These are phyloP conservation scores for Dolichotis patagonum DNA, from an alignment of 2,113 vertebrate genomes.

Conservation along the genomic window DNA sequence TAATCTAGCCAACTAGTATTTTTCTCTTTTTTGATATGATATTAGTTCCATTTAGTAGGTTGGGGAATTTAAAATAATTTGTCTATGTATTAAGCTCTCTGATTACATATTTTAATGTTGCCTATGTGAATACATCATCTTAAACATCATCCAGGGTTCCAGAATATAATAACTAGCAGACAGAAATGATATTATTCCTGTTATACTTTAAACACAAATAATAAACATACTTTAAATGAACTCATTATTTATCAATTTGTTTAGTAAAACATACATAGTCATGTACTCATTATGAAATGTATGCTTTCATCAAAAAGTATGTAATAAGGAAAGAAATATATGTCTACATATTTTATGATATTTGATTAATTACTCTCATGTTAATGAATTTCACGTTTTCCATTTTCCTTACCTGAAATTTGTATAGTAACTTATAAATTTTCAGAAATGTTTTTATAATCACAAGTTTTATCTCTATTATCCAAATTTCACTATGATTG, in stretches of 20 bases:
- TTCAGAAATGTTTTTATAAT: slow-evolving; percentile 30
- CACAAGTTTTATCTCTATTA: slow-evolving; percentile 42
- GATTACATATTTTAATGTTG: neutral
- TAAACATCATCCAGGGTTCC: neutral
- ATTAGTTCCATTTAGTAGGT: neutral
- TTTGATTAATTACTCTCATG: neutral
- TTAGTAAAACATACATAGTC: neutral
- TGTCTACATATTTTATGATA: neutral
- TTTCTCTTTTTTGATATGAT: neutral
- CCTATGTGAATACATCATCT: neutral
- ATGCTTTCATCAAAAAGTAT: neutral
- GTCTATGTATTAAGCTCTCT: neutral
- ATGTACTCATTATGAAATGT: neutral
- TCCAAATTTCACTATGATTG: slow-evolving; percentile 33
- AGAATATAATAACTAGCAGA: neutral
- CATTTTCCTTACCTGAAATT: neutral
- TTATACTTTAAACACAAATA: neutral
- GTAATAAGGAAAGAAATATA: neutral
- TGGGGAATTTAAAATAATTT: slow-evolving; percentile 1
- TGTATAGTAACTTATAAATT: neutral
- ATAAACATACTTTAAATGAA: neutral
- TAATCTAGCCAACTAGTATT: slow-evolving; percentile 14
- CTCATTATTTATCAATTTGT: neutral
- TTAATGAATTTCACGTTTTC: neutral
- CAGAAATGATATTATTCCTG: neutral